These are phyloP conservation scores for Synanthedon formicaeformis DNA, from an alignment of 2,888 invertebrate genomes.

Conservation along the genomic window DNA sequence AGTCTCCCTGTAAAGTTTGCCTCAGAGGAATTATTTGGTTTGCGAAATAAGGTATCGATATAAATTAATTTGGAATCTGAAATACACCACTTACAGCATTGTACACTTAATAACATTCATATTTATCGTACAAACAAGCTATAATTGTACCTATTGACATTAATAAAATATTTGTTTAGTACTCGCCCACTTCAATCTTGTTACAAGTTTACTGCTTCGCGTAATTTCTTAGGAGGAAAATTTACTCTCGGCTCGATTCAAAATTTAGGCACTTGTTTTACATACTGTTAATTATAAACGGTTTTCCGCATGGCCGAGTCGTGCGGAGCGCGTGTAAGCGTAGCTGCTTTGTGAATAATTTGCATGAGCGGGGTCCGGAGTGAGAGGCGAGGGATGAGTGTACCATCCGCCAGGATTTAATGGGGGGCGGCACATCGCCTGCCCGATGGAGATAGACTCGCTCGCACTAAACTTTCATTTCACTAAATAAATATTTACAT, in stretches of 20 bases:
- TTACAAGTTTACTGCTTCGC: neutral
- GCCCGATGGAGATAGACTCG: conserved; percentile 36
- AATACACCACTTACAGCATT: no score
- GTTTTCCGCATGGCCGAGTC: conserved; percentile 33
- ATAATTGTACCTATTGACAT: no score
- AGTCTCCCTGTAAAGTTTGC: no score
- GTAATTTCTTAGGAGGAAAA: neutral
- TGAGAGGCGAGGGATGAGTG: neutral
- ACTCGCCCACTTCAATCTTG: no score
- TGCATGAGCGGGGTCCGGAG: conserved; percentile 28
- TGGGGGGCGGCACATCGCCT: conserved; percentile 25
- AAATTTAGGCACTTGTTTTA: conserved; percentile 18
- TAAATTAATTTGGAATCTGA: no score
- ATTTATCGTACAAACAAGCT: no score
- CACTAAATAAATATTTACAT: conserved; percentile 13
- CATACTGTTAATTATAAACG: conserved; percentile 22
- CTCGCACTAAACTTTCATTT: conserved; percentile 7
- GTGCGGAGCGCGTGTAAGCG: conserved; percentile 36
- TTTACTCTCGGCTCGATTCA: neutral
- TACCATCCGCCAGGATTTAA: conserved; percentile 29
- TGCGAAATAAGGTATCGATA: no score
- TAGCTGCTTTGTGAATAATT: conserved; percentile 46
- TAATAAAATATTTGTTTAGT: no score
- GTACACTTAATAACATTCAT: no score
- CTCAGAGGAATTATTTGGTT: no score